Percentiles rank a stretch among this genome's conserved stretches.
Conservation (phyloP, 2,113 vertebrate species). For the Toxostoma redivivum region DNA sequence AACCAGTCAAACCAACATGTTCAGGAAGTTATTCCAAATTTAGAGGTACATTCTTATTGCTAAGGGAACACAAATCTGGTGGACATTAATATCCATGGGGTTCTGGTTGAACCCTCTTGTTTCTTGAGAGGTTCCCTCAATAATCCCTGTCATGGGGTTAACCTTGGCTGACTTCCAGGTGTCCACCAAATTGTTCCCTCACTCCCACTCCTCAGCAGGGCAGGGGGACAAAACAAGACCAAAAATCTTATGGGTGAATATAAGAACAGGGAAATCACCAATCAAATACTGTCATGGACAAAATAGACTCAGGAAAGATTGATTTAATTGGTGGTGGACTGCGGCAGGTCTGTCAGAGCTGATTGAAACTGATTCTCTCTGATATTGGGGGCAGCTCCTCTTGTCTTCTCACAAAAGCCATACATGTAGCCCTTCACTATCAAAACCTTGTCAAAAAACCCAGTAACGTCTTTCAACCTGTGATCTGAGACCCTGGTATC, state of each 20-base stretch:
- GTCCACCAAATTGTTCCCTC: not conserved
- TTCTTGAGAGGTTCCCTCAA: not conserved
- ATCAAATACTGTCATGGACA: not conserved
- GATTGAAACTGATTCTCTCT: not conserved
- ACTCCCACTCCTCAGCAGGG: not conserved
- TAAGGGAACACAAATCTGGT: not conserved
- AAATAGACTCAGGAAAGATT: not conserved
- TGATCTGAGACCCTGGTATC: not conserved
- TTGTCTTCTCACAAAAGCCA: not conserved
- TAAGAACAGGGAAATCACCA: not conserved
- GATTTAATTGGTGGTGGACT: not conserved
- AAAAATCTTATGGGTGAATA: not conserved
- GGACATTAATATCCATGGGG: not conserved
- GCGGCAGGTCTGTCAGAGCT: rapidly evolving
- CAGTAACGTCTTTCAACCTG: not conserved
- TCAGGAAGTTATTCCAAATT: not conserved
- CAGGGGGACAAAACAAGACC: not conserved
- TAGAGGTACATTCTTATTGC: not conserved
- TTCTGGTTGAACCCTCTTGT: not conserved
- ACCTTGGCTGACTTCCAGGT: not conserved
- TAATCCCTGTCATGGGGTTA: not conserved
- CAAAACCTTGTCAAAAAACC: not conserved
- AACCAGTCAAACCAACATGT: not conserved
- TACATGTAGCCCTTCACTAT: rapidly evolving
- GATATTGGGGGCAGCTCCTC: not conserved